A percentile compares a stretch with the other conserved stretches of the same genome.
Evolutionary conservation across 2,113 vertebrate species (phyloP).

Genomic region (Forbesichthys agassizii): DNA sequence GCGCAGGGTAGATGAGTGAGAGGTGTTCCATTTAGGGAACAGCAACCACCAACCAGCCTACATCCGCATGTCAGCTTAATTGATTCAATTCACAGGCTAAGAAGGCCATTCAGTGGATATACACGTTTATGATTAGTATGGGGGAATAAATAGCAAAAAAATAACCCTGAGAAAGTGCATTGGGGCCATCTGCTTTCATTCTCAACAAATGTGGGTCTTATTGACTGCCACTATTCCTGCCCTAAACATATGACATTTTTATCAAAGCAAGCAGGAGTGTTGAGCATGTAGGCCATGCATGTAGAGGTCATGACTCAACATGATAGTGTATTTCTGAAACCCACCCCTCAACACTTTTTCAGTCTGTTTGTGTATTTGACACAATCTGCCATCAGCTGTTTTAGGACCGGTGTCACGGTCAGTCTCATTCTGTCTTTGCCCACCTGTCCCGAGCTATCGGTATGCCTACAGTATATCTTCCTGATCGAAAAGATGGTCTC

Average conservation of each 20-base stretch:
- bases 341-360: conserved; percentile 35
- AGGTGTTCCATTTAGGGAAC: background rate
- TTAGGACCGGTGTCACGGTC: conserved; percentile 18
- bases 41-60: background rate
- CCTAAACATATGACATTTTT: background rate
- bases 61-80: too few relatives aligned
- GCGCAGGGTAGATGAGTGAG: conserved; percentile 26
- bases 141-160: background rate
- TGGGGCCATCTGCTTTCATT: background rate
- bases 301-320: conserved; percentile 21
- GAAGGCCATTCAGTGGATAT: background rate
- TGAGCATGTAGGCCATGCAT: conserved; percentile 26
- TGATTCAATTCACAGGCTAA: background rate
- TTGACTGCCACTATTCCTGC: background rate
- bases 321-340: conserved; percentile 29
- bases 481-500: conserved; percentile 39
- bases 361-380: conserved; percentile 39
- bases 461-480: conserved; percentile 2
- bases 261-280: conserved; percentile 4
- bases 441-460: conserved; percentile 51
- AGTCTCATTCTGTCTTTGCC: conserved; percentile 40
- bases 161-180: background rate
- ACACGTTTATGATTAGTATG: too few relatives aligned
- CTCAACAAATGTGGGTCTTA: background rate
- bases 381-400: conserved; percentile 33